These are phyloP conservation scores for Orbicella faveolata DNA, from an alignment of 64 coral and sea anemone species.

Conservation along the genomic window DNA sequence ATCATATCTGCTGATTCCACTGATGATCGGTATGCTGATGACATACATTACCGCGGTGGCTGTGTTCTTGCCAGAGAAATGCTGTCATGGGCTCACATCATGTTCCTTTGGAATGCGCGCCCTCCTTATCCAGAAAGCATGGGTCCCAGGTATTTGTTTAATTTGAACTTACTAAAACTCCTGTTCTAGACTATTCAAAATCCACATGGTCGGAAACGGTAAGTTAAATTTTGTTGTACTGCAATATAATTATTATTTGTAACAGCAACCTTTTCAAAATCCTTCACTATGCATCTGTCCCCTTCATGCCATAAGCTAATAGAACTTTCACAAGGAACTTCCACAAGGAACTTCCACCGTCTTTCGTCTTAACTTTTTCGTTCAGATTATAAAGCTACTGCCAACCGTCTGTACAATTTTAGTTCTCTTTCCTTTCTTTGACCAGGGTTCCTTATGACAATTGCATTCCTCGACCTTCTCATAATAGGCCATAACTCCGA, in stretches of 20 bases:
- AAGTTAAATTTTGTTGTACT: too few relatives aligned
- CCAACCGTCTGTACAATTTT: too few relatives aligned
- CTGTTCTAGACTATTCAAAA: background rate
- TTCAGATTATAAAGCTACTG: too few relatives aligned
- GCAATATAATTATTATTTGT: too few relatives aligned
- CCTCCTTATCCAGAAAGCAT: constrained; percentile 65
- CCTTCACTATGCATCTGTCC: background rate
- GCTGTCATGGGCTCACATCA: constrained; percentile 67
- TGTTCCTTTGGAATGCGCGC: constrained; percentile 64
- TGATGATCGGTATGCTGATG: constrained; percentile 77
- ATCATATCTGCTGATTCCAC: constrained; percentile 77
- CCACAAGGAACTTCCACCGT: too few relatives aligned
- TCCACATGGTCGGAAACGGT: background rate
- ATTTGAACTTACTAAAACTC: background rate
- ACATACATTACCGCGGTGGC: constrained; percentile 69
- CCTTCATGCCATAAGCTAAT: too few relatives aligned
- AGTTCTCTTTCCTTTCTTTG: too few relatives aligned
- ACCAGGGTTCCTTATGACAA: too few relatives aligned
- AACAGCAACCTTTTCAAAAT: background rate
- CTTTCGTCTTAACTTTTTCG: too few relatives aligned
- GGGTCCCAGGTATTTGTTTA: constrained; percentile 48
- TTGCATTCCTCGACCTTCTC: too few relatives aligned
- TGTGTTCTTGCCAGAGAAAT: constrained; percentile 61
- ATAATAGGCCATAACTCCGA: too few relatives aligned
- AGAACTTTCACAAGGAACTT: too few relatives aligned